A percentile compares a stretch with the other conserved stretches of the same genome.
phyloP scores from a whole-genome alignment of 2,797 vertebrate genomes.

The Cryptoblepharus egeriae region DNA sequence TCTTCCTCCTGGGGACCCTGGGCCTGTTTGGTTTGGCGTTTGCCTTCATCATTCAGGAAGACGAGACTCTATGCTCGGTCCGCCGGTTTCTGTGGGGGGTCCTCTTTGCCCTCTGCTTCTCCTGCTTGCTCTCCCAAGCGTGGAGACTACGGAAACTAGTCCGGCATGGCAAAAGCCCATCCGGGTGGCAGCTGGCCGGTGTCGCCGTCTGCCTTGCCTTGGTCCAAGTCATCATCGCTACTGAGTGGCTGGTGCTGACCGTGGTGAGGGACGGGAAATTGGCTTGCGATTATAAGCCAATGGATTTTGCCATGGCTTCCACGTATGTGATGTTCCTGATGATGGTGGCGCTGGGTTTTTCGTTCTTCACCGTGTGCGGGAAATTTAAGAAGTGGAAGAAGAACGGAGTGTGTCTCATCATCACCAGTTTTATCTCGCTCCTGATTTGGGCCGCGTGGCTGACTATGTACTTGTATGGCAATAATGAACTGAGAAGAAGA shows the following conservation, averaged over 20 bases:
- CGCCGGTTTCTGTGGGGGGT: conserved; percentile 93
- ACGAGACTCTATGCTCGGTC: conserved; percentile 87
- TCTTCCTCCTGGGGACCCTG: conserved; percentile 89
- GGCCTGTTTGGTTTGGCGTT: conserved; percentile 93
- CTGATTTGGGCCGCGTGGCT: conserved; percentile 95
- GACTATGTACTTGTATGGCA: conserved; percentile 94
- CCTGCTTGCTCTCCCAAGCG: conserved; percentile 91
- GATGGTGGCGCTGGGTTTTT: conserved; percentile 81
- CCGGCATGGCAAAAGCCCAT: conserved; percentile 85
- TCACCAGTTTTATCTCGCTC: conserved; percentile 87
- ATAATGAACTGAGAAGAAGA: conserved; percentile 80
- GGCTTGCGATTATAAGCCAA: conserved; percentile 90
- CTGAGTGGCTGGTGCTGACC: conserved; percentile 94
- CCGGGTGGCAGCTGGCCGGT: conserved; percentile 87
- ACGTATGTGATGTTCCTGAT: conserved; percentile 91
- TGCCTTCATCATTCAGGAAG: conserved; percentile 90
- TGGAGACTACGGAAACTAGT: conserved; percentile 88
- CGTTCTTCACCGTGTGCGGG: conserved; percentile 88
- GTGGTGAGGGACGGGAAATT: conserved; percentile 87
- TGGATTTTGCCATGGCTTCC: conserved; percentile 93
- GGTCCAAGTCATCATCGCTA: conserved; percentile 94
- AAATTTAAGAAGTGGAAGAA: conserved; percentile 93
- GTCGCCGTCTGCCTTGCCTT: conserved; percentile 86
- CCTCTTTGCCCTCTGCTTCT: conserved; percentile 92
- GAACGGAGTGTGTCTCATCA: conserved; percentile 87